Evolutionary conservation across 2,113 vertebrate genomes (phyloP).

Genomic region (Prolemur simus): DNA sequence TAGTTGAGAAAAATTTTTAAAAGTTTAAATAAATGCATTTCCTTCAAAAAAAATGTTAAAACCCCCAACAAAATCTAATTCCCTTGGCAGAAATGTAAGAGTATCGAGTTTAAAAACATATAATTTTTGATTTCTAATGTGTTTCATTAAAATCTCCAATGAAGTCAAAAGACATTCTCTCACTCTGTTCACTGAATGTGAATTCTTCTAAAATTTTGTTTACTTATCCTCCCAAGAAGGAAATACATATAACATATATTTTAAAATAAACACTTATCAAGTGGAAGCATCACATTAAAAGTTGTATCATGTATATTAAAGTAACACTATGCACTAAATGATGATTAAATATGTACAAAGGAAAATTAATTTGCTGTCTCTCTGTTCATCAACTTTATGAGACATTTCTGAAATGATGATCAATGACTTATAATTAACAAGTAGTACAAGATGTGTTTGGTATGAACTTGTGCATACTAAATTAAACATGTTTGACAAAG

Average conservation of each 20-base stretch:
- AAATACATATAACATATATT: neutral
- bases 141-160: neutral
- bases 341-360: neutral
- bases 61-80: neutral
- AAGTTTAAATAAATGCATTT: neutral
- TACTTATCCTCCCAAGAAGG: neutral
- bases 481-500: neutral
- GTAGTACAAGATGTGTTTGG: neutral
- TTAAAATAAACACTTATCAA: neutral
- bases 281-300: neutral
- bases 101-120: neutral
- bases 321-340: neutral
- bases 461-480: neutral
- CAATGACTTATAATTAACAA: neutral
- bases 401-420: neutral
- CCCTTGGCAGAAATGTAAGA: neutral
- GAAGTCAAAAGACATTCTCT: neutral
- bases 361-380: neutral
- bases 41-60: neutral
- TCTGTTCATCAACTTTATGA: neutral
- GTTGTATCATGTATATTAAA: neutral
- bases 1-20: neutral
- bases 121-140: neutral
- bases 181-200: neutral
- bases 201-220: neutral